These are phyloP conservation scores for Sander vitreus DNA, from an alignment of 2,113 vertebrate species.

Conservation along the genomic window DNA sequence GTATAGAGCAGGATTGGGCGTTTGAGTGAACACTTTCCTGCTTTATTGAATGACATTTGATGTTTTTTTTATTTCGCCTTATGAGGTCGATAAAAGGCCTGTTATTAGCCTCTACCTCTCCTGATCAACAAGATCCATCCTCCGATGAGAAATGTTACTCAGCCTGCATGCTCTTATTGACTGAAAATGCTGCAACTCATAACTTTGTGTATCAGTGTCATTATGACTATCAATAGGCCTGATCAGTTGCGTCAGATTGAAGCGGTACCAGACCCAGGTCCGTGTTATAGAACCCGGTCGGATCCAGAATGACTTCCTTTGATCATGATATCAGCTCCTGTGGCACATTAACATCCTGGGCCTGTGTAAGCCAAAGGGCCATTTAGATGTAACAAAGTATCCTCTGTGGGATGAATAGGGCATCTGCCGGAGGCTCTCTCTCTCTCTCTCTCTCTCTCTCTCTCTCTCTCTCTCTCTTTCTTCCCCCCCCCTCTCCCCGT, in stretches of 20 bases:
- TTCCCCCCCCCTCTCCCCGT: conserved; percentile 12
- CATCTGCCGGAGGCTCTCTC: conserved; percentile 79
- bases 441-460: conserved; percentile 23
- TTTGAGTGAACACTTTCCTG: neutral
- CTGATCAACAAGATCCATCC: conserved; percentile 51
- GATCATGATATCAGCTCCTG: conserved; percentile 73
- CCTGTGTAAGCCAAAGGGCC: conserved; percentile 74
- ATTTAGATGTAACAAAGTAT: conserved; percentile 84
- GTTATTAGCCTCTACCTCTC: conserved; percentile 32
- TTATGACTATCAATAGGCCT: conserved; percentile 17
- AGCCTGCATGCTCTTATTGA: neutral
- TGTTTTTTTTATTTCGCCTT: conserved; percentile 27
- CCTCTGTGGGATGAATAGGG: conserved; percentile 83
- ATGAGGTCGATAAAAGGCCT: conserved; percentile 48
- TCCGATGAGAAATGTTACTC: conserved; percentile 13
- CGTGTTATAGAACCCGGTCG: conserved; percentile 31
- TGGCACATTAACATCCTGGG: conserved; percentile 81
- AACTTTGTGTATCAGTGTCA: conserved; percentile 21
- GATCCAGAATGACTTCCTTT: conserved; percentile 73
- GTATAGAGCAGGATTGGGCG: neutral
- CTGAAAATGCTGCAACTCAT: conserved; percentile 5
- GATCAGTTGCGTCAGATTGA: conserved; percentile 7
- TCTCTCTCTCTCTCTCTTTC: conserved; percentile 27
- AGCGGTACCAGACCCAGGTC: conserved; percentile 44
- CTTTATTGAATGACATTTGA: conserved; percentile 13